Evolutionary conservation across 2,113 vertebrate species (phyloP), one percentile per base, ranked within the genome.

Genomic region (Brienomyrus brachyistius): DNA sequence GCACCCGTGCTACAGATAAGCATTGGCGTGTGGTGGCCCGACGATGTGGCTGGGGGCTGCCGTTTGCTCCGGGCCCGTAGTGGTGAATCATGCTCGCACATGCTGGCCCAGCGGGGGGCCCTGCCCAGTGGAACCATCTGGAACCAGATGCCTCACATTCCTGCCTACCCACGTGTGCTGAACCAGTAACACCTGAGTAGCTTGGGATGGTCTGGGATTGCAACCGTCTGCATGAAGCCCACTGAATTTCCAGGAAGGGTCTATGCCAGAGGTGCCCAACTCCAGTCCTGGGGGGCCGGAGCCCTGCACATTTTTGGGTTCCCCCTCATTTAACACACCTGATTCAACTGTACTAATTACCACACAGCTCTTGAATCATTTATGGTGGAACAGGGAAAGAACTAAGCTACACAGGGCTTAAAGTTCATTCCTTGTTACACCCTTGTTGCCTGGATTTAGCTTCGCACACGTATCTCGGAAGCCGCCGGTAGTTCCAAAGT

Each of bases 1-100:
- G 94, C 91, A 10, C 45, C 47, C 52, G 82, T 89, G 19, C 89
- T 91, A 90, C 50, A 86, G 94, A 94, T 94, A 94, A 94, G 89
- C 21, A 19, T 21, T 21, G 85, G 15, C 83, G 87, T 84, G 47
- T 27, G 31, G 62, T 13, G 62, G n/a, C 3, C 23, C n/a, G n/a
- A 4, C n/a, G n/a, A 66, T 1, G n/a, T 80, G 84, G 17, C 31
- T 19, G 66, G 31, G 80, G 88, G 31, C 74, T 15, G 51, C 48
- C 17, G 0, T 27, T 5, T 74, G 23, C 45, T 23, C 1, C 23
- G 35, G 54, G 27, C 10, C 35, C 7, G 43, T 19, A 43, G 74
- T 19, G 48, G 21, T 74, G 23, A 56, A n/a, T 43, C 90, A 89
- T 43, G 31, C 45, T 59, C 47, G 83, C 6, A 82, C 74, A 45